Base-by-base conservation (phyloP, 2,888 invertebrate genomes). In the Drosophila algonquin region DNA sequence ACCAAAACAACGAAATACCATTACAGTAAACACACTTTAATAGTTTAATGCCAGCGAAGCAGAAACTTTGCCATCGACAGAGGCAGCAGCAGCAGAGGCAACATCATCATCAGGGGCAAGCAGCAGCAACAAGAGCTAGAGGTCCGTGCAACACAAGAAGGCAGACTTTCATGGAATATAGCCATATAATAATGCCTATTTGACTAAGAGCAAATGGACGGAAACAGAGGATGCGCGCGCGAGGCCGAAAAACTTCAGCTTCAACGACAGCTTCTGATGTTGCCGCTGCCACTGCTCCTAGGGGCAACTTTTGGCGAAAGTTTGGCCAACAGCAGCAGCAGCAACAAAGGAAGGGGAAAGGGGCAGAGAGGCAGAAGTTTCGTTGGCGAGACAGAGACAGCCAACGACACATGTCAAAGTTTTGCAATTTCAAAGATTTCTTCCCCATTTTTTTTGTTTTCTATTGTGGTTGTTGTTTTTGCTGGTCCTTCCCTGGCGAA, bases 381-480 rank as follows among this genome's bases (percentile, higher is more conserved):
- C 76, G 24, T 2, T 24, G 24, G 24, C 2, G 24, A 24, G 24
- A 24, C 24, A 51, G 75, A 35, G 46, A 27, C 27, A 27, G 53
- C 18, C 52, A 53, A 59, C 78, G 75, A 73, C 83, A 85, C 79
- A 85, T 85, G 82, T 78, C 84, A 81, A 85, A 85, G 77, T 86
- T 86, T 86, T 74, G 67, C 77, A 84, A 86, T 85, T 76, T 84
- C 60, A 73, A 76, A 80, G 81, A 76, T 73, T 73, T 71, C 71
- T 48, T 71, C 51, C 60, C 60, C 47, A 16, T 24, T 47, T 40
- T 24, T 47, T 40, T 48, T 24, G 44, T 40, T 48, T 46, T 47
- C 10, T 64, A 24, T 12, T 30, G 18, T 21, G 24, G 40, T 54
- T 54, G 40, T 40, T 40, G 30, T 6, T 51, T 35, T 35, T 53